Base-by-base conservation (phyloP, 2,797 vertebrate genomes). In the Fringilla coelebs region DNA sequence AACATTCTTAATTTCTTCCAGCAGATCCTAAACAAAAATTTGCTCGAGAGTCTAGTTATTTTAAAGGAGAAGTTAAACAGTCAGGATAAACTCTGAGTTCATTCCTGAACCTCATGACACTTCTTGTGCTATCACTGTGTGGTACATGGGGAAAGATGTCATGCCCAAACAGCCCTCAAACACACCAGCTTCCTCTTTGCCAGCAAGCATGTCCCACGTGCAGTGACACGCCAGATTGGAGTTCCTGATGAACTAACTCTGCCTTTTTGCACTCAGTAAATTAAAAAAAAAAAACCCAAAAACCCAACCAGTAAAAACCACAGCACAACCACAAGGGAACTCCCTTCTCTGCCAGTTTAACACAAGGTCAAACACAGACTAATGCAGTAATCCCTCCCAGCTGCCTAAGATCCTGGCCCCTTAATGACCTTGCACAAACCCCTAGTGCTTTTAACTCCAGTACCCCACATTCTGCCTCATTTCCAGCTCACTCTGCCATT, bases 241-340 rank as follows among this genome's bases (percentile, higher is more conserved):
- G 58, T 20, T 93, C 70, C 58, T 78, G 62, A 40, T 3, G 4
- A 89, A 82, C 26, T 26, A 6, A 77, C 8, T 11, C 24, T 77
- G 38, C 18, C 20, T 24, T 85, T 93, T 51, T 51, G 13, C n/a
- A 51, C 43, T 46, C 13, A 43, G 78, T 46, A 80, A 76, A 49
- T 45, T 11, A 1, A 6, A 5, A 5, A 63, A 41, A 5, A 5
- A 41, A 5, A 36, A 22, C 0, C 3, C 14, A 24, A 40, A 61
- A 61, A 40, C 26, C 36, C 36, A 61, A 40, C 38, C 51, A 68
- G 43, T 49, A 66, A 72, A 85, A 94, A 84, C 88, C 73, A 85
- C 76, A 94, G 70, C 36, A 86, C 20, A 32, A 72, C 62, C 85
- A 85, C 66, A 92, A 89, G 82, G 87, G 79, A 96, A 91, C 81